These are phyloP conservation scores for Idaea straminata DNA, from an alignment of 2,888 invertebrate species.

Conservation along the genomic window DNA sequence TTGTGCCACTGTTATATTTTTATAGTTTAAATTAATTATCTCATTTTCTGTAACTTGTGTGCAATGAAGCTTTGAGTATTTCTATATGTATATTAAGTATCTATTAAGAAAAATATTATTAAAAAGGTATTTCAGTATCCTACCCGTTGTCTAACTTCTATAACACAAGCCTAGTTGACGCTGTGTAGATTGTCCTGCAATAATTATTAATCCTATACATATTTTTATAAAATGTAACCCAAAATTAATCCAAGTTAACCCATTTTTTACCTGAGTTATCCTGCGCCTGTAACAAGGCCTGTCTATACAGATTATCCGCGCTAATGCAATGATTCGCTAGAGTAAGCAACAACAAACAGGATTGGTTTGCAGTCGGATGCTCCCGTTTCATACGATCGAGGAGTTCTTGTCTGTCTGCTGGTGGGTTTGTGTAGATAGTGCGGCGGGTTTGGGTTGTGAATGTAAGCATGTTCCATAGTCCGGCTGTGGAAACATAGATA, in stretches of 20 bases:
- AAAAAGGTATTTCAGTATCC: too few species aligned
- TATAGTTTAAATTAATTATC: too few species aligned
- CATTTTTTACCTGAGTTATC: conserved; percentile 85
- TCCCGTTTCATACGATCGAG: conserved; percentile 76
- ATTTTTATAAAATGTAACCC: too few species aligned
- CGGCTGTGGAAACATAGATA: conserved; percentile 68
- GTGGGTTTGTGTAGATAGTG: conserved; percentile 55
- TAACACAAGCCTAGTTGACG: too few species aligned
- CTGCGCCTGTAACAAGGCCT: conserved; percentile 90
- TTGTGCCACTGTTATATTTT: too few species aligned
- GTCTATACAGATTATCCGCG: conserved; percentile 90
- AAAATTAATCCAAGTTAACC: background rate
- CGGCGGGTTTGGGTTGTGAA: conserved; percentile 66
- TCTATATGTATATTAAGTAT: too few species aligned
- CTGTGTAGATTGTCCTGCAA: too few species aligned
- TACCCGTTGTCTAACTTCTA: too few species aligned
- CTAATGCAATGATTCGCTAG: conserved; percentile 94
- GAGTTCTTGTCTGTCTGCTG: conserved; percentile 63
- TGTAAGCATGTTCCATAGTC: conserved; percentile 90
- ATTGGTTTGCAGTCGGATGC: conserved; percentile 93
- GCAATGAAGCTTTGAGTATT: too few species aligned
- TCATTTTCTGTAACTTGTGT: too few species aligned
- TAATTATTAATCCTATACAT: too few species aligned
- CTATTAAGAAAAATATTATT: too few species aligned
- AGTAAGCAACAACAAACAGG: conserved; percentile 91